These are phyloP conservation scores for Candoia aspera DNA, from an alignment of 2,113 vertebrate species.

Conservation along the genomic window DNA sequence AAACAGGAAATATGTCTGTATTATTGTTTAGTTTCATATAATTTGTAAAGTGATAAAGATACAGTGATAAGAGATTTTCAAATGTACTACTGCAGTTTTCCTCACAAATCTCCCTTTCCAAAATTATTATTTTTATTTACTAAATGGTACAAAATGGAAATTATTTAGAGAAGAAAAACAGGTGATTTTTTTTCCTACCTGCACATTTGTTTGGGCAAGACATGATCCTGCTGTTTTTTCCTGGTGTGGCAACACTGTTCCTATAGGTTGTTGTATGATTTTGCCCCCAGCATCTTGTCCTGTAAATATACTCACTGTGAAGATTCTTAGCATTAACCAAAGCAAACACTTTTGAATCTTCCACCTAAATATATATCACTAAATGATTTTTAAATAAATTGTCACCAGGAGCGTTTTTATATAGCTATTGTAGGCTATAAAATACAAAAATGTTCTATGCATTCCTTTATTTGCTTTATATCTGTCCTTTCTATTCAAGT, in stretches of 20 bases:
- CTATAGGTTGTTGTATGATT: constrained; percentile 69
- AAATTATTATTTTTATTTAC: not conserved
- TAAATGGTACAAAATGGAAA: not conserved
- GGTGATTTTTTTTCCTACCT: constrained; percentile 61
- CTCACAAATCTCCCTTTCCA: not conserved
- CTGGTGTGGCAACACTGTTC: constrained; percentile 66
- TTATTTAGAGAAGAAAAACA: not conserved
- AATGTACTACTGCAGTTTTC: not conserved
- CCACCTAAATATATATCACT: not conserved
- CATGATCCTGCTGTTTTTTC: constrained; percentile 73
- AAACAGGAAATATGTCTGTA: constrained; percentile 11
- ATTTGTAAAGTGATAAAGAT: not conserved
- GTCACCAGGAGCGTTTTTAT: not conserved
- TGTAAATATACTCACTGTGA: constrained; percentile 48
- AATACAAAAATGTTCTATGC: constrained; percentile 9
- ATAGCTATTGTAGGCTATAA: not conserved
- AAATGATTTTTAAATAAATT: not conserved
- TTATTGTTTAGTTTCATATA: not conserved
- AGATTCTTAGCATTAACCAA: not conserved
- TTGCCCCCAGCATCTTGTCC: constrained; percentile 78
- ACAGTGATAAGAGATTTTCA: not conserved
- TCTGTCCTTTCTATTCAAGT: no score
- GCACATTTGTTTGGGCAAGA: constrained; percentile 68
- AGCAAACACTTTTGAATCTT: not conserved
- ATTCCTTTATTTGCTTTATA: no score